Conservation (phyloP, 2,888 invertebrate species). For the Zaprionus lineosus region DNA sequence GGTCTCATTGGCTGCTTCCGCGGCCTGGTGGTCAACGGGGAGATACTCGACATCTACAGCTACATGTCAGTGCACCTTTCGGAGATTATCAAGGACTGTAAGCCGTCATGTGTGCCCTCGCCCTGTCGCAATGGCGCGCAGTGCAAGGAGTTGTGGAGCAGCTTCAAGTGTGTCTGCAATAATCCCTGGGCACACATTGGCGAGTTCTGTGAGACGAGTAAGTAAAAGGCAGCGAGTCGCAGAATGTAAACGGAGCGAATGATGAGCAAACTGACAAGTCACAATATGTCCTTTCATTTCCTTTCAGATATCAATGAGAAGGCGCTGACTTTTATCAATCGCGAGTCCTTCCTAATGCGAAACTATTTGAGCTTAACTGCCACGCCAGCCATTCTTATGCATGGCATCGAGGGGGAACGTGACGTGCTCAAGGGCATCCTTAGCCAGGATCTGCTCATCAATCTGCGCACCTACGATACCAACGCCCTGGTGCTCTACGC, state of each 20-base stretch:
- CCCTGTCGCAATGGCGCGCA: conserved; percentile 95
- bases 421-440: conserved; percentile 88
- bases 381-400: conserved; percentile 82
- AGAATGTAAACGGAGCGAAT: no score
- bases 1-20: conserved; percentile 97
- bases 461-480: conserved; percentile 92
- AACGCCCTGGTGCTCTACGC: conserved; percentile 93
- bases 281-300: not conserved
- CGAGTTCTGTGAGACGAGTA: conserved; percentile 94
- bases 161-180: conserved; percentile 95
- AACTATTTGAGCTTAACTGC: conserved; percentile 88
- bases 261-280: no score
- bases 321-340: conserved; percentile 93
- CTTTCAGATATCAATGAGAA: conserved; percentile 93
- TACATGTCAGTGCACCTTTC: conserved; percentile 96
- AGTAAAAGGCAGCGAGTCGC: conserved; percentile 79
- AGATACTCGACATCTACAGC: conserved; percentile 94
- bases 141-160: conserved; percentile 96
- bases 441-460: conserved; percentile 91
- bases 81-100: conserved; percentile 96
- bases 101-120: conserved; percentile 96
- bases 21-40: conserved; percentile 95
- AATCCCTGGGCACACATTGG: conserved; percentile 97
- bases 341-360: conserved; percentile 90
- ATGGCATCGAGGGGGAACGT: conserved; percentile 83